Conservation (phyloP, 2,113 vertebrate genomes). For the Corythornis vintsioides region DNA sequence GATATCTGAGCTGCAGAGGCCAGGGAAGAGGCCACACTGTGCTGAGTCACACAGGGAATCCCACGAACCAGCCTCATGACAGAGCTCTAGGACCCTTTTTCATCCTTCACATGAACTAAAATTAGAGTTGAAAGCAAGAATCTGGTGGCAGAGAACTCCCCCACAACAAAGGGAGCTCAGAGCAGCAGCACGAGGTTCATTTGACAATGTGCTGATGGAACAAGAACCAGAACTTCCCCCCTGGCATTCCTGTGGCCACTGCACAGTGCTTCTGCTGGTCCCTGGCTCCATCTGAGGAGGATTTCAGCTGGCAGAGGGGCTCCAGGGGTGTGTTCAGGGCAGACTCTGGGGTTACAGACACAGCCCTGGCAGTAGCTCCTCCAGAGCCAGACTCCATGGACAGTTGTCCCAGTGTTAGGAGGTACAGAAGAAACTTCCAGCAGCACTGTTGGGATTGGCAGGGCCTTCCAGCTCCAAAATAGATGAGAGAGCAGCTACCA, state of each 20-base stretch:
- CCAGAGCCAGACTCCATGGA: background rate
- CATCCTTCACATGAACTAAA: background rate
- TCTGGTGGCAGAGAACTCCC: background rate
- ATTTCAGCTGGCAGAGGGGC: background rate
- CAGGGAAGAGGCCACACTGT: background rate
- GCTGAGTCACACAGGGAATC: slow-evolving; percentile 1
- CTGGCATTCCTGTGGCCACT: background rate
- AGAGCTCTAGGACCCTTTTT: background rate
- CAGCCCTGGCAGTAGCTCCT: background rate
- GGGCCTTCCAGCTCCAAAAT: background rate
- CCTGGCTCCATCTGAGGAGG: background rate
- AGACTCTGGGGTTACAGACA: background rate
- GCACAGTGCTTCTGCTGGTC: background rate
- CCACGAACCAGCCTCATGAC: background rate
- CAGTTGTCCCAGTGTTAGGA: background rate
- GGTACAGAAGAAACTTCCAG: background rate
- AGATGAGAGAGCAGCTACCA: background rate
- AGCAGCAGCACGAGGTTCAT: background rate
- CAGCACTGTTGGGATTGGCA: rapidly evolving
- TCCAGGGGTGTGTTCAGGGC: background rate
- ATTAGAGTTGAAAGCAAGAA: background rate
- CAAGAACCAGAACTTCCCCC: background rate
- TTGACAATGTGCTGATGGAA: background rate
- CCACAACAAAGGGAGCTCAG: background rate
- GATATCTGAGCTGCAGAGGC: background rate